Evolutionary conservation across 37 sponge, comb jelly and placozoan genomes (phyloP).

Genomic region (Eunapius fragilis): DNA sequence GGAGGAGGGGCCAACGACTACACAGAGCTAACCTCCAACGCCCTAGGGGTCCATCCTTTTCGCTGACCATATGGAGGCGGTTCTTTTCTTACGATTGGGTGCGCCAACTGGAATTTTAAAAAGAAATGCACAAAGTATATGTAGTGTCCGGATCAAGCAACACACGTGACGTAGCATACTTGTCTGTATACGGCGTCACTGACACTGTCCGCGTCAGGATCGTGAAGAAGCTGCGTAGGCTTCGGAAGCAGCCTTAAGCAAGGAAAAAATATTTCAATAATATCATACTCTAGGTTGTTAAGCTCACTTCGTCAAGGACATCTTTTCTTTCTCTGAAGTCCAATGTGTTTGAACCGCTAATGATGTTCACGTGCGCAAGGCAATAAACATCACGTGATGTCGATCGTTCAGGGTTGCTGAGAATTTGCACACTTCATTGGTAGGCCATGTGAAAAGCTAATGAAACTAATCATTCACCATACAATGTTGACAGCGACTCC

Average conservation of each 20-base stretch:
- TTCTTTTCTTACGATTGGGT: slow-evolving; percentile 51
- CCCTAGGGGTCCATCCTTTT: slow-evolving; percentile 94
- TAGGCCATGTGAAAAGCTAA: not conserved
- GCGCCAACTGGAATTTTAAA: slow-evolving; percentile 14
- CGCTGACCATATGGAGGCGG: slow-evolving; percentile 95
- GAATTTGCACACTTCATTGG: slow-evolving; percentile 1
- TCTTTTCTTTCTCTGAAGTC: no score
- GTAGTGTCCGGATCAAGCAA: not conserved
- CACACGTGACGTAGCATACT: slow-evolving; percentile 1
- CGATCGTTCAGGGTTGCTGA: not conserved
- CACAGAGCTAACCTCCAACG: slow-evolving; percentile 45
- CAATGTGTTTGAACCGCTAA: not conserved
- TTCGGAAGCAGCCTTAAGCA: slow-evolving; percentile 48
- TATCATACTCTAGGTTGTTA: not conserved
- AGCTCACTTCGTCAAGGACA: slow-evolving; percentile 62
- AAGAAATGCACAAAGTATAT: no score
- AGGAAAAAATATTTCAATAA: not conserved
- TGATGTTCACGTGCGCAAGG: not conserved
- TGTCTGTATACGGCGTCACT: not conserved
- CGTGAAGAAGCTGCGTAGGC: slow-evolving; percentile 49
- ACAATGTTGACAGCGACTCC: not conserved
- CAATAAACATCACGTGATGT: not conserved
- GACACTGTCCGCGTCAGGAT: slow-evolving; percentile 10
- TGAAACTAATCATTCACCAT: not conserved
- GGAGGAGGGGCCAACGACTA: not conserved